Evolutionary conservation across 2,888 invertebrate species (phyloP).

Genomic region (Rotaria sp.): DNA sequence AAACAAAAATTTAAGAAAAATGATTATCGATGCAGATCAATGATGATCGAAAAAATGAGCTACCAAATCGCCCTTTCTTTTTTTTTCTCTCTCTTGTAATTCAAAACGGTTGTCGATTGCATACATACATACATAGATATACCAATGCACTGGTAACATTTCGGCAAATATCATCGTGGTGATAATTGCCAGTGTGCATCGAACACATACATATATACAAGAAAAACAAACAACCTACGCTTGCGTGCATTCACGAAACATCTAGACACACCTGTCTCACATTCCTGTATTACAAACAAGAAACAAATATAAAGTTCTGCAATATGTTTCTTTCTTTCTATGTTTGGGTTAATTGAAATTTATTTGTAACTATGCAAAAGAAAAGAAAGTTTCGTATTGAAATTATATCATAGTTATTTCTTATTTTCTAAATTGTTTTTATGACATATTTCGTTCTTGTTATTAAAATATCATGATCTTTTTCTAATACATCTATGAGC

Average conservation of each 20-base stretch:
- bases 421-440: background rate
- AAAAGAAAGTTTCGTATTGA: no score
- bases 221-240: conserved; percentile 22
- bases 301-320: background rate
- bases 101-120: conserved; percentile 27
- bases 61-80: conserved; percentile 14
- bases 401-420: no score
- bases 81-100: background rate
- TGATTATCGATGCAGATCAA: background rate
- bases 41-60: background rate
- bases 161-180: conserved; percentile 23
- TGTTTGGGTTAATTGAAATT: background rate
- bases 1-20: background rate
- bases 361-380: background rate
- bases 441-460: no score
- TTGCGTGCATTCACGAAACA: background rate
- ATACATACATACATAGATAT: background rate
- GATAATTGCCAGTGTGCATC: conserved; percentile 29
- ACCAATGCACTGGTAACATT: conserved; percentile 27
- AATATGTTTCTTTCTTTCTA: background rate
- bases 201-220: conserved; percentile 1
- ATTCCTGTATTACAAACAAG: background rate
- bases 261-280: conserved; percentile 19
- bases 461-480: no score
- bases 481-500: background rate